Conservation (phyloP, 2,888 invertebrate genomes). For the Oligia strigilis region DNA sequence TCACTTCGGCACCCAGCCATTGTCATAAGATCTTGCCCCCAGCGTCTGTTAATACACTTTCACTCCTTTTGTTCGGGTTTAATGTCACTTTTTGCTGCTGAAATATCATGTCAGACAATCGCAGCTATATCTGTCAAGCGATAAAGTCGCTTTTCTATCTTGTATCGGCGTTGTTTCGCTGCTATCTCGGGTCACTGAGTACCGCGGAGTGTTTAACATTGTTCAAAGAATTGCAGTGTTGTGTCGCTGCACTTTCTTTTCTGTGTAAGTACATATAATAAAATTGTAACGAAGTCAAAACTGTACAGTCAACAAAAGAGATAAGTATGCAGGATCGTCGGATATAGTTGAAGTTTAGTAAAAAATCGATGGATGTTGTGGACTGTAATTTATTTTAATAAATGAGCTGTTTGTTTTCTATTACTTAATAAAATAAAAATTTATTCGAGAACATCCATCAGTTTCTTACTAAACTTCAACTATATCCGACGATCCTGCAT, state of each 20-base stretch:
- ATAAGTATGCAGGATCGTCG: no score
- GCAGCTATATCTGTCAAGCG: conserved; percentile 76
- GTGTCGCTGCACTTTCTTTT: conserved; percentile 53
- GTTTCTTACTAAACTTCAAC: no score
- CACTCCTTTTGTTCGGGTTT: conserved; percentile 84
- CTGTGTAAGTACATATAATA: conserved; percentile 10
- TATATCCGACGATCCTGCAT: no score
- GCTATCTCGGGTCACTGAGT: conserved; percentile 71
- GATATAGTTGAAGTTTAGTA: no score
- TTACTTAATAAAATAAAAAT: no score
- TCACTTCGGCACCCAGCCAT: conserved; percentile 67
- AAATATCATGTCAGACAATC: conserved; percentile 80
- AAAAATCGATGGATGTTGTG: no score
- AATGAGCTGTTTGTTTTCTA: no score
- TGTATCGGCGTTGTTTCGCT: conserved; percentile 72
- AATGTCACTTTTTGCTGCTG: conserved; percentile 79
- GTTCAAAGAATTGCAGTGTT: conserved; percentile 60
- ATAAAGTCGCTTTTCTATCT: conserved; percentile 82
- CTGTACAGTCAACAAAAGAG: no score
- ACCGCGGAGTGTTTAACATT: conserved; percentile 72
- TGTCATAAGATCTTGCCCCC: conserved; percentile 71
- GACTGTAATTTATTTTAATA: no score
- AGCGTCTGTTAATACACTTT: conserved; percentile 75
- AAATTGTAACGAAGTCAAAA: neutral
- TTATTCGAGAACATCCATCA: no score